Conservation (phyloP, 2,113 vertebrate species). For the Spea bombifrons region DNA sequence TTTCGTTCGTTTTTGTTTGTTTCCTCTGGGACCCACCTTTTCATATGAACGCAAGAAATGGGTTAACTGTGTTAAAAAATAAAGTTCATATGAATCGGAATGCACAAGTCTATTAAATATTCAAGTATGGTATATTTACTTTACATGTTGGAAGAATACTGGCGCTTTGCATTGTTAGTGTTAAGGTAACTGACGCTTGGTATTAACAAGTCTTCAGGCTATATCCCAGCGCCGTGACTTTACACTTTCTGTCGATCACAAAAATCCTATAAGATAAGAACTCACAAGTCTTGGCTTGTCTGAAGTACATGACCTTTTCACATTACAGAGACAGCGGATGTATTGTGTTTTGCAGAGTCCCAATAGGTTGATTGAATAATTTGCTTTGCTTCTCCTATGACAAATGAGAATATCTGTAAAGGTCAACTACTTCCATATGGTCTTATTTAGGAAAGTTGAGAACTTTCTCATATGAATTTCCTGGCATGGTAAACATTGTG, state of each 20-base stretch:
- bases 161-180: too few species aligned
- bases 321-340: conserved; percentile 4
- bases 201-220: too few species aligned
- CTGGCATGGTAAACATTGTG: not conserved
- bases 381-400: conserved; percentile 17
- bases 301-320: conserved; percentile 26
- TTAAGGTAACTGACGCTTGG: too few species aligned
- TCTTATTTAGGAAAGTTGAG: conserved; percentile 8
- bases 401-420: conserved; percentile 27
- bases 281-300: not conserved
- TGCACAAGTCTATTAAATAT: too few species aligned
- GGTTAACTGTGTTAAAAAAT: too few species aligned
- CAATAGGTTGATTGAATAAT: conserved; percentile 34
- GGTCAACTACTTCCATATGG: conserved; percentile 23
- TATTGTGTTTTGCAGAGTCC: conserved; percentile 17
- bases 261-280: not conserved
- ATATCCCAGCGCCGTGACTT: not conserved
- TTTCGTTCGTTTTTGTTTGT: too few species aligned
- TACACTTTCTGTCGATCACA: not conserved
- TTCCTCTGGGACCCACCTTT: too few species aligned
- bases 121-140: too few species aligned
- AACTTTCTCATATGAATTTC: conserved; percentile 6
- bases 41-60: too few species aligned
- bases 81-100: too few species aligned
- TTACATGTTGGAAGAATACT: too few species aligned